Evolutionary conservation across 2,797 vertebrate species (phyloP).

Genomic region (Hirundo rustica): DNA sequence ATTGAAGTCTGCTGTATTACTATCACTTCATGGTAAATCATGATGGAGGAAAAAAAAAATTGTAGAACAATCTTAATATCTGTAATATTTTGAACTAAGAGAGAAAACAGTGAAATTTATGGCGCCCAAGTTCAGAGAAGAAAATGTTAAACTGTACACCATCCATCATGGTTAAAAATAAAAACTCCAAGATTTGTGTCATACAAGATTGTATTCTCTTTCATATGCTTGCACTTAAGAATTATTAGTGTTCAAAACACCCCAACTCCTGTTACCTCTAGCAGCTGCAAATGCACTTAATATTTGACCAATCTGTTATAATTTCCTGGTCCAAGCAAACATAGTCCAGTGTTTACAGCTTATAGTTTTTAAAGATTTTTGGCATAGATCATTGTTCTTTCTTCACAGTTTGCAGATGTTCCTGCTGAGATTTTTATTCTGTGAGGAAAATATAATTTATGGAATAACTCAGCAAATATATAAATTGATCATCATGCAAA

Average conservation of each 20-base stretch:
- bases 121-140: background rate
- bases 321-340: background rate
- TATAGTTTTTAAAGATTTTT: background rate
- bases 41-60: background rate
- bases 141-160: background rate
- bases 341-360: background rate
- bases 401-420: background rate
- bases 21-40: background rate
- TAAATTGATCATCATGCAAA: background rate
- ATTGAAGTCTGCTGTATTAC: background rate
- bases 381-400: background rate
- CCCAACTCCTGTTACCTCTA: background rate
- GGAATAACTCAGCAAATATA: slow-evolving; percentile 8
- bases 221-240: background rate
- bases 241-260: background rate
- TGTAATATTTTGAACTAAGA: background rate
- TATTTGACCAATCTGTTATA: background rate
- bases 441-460: background rate
- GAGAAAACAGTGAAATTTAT: background rate
- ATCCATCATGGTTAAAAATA: background rate
- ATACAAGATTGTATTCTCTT: background rate
- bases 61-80: background rate
- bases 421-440: slow-evolving; percentile 5
- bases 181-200: background rate
- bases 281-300: background rate